Base-by-base conservation (phyloP, 2,888 invertebrate species). In the Ptilodon capucinus region DNA sequence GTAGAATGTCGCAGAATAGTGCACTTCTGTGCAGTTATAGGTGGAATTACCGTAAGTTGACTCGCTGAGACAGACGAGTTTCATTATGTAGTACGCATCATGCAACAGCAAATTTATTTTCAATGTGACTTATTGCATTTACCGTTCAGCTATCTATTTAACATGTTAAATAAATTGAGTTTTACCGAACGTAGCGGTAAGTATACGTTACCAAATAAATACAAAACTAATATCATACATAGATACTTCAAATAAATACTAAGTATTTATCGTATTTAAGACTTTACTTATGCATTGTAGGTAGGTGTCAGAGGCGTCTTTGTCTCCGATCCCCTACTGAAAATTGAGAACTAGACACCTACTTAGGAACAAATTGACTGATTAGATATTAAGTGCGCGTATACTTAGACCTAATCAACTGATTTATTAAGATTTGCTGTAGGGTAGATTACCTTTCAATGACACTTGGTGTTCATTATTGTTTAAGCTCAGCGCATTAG, bases 81-180 rank as follows among this genome's bases (percentile, higher is more conserved):
- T 63, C 50, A 44, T 57, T 57, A 65, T 64, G 55, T 63, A 54
- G 58, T 62, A 47, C 55, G 50, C 60, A 66, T 13, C 34, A 35
- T 60, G 48, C 55, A 52, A 59, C 62, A 61, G 54, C 53, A 56
- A 61, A 60, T 60, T 66, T 63, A 64, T 64, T 71, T 71, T 68
- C 69, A 71, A 71, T 71, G 67, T 75, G 68, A 70, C 70, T 72
- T 74, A 68, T 68, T 70, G 61, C 71, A 60, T 76, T 75, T 79
- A 79, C 80, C 74, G 81, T 78, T 79, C 53, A 54, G 64, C 60
- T 71, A 57, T 57, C 52, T 62, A 65, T 69, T 72, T 59, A 64
- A 64, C 66, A 79, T 73, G 74, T 65, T 71, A 70, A 66, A 68
- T 71, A 79, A 74, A 71, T 70, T 67, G 66, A 64, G 58, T 64